Evolutionary conservation across 2,888 invertebrate genomes (phyloP).

Genomic region (Pachycephus smyrnensis): DNA sequence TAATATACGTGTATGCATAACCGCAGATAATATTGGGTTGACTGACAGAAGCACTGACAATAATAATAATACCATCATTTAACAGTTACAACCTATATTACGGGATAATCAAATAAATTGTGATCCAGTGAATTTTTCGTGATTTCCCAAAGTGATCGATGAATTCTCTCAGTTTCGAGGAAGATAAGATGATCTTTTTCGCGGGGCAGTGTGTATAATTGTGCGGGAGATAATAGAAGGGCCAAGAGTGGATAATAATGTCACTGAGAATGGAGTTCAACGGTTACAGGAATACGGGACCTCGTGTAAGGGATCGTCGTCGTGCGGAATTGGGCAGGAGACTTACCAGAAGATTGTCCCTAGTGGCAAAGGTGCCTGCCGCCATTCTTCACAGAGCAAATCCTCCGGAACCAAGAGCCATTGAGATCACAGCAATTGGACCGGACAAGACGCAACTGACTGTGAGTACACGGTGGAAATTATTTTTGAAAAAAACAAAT

Average conservation of each 20-base stretch:
- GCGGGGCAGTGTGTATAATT: neutral
- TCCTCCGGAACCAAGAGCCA: constrained; percentile 66
- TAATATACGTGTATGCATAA: neutral
- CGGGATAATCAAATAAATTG: neutral
- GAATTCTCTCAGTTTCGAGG: neutral
- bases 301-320: constrained; percentile 55
- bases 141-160: neutral
- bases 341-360: constrained; percentile 72
- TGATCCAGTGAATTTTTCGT: neutral
- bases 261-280: constrained; percentile 58
- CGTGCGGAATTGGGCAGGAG: constrained; percentile 72
- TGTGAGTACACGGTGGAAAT: constrained; percentile 66
- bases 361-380: constrained; percentile 71
- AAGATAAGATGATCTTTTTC: neutral
- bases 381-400: constrained; percentile 71
- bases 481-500: no score
- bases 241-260: constrained; percentile 18
- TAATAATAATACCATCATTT: neutral
- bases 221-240: neutral
- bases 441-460: constrained; percentile 76
- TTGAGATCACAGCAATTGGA: constrained; percentile 74
- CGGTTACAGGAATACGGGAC: constrained; percentile 56
- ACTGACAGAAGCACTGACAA: neutral
- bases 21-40: neutral
- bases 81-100: neutral